A percentile compares a stretch with the other conserved stretches of the same genome.
These are phyloP conservation scores for Megatriorchis doriae DNA, from an alignment of 2,113 vertebrate species.

Conservation along the genomic window DNA sequence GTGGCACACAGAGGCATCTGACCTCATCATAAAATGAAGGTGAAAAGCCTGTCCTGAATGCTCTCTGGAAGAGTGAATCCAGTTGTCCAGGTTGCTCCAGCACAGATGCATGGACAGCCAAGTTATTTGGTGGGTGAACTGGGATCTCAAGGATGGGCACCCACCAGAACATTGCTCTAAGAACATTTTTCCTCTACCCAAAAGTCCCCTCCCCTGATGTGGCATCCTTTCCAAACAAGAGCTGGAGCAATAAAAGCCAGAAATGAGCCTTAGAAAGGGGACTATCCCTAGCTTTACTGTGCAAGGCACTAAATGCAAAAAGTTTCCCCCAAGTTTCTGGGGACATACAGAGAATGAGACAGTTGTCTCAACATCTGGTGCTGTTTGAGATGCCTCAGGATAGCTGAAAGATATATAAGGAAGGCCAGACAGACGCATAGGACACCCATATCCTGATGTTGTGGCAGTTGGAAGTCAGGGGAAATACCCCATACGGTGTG, in stretches of 20 bases:
- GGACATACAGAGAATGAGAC: neutral
- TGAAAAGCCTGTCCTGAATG: neutral
- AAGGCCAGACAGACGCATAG: neutral
- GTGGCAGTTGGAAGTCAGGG: neutral
- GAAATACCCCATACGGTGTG: neutral
- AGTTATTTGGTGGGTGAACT: neutral
- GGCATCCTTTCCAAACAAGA: neutral
- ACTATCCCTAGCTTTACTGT: neutral
- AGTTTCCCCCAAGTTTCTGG: neutral
- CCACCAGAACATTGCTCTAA: neutral
- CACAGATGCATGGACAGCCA: neutral
- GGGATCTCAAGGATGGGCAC: neutral
- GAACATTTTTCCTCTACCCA: neutral
- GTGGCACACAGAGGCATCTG: slow-evolving; percentile 26
- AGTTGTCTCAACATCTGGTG: neutral
- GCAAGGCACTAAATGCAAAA: neutral
- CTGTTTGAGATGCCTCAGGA: neutral
- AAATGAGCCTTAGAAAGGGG: neutral
- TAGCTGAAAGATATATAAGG: neutral
- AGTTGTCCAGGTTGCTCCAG: neutral
- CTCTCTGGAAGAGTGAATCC: neutral
- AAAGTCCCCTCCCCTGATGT: neutral
- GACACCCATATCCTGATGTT: neutral
- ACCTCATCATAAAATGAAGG: neutral
- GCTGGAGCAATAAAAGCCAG: neutral